Conservation (phyloP, 92 coral and sea anemone species). For the Palythoa caribaeorum region DNA sequence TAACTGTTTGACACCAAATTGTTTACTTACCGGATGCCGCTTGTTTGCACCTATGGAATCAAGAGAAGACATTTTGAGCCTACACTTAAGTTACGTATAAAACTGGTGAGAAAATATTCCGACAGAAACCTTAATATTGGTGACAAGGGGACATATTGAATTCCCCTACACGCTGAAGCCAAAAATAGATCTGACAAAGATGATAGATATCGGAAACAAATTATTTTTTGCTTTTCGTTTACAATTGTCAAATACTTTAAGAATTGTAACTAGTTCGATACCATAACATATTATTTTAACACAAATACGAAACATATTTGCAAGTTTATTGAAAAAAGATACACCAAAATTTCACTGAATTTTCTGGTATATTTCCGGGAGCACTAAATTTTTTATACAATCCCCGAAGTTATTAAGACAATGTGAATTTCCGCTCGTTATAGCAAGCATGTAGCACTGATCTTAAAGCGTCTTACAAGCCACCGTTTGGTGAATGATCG, state of each 20-base stretch:
- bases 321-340: not conserved
- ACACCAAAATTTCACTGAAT: not conserved
- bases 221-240: not conserved
- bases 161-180: constrained; percentile 17
- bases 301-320: not conserved
- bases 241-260: not conserved
- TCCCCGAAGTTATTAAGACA: not conserved
- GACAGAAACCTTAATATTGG: not conserved
- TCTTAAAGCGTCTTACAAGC: not conserved
- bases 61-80: constrained; percentile 12
- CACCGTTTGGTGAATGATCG: too few relatives aligned
- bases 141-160: not conserved
- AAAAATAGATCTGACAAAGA: constrained; percentile 14
- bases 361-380: not conserved
- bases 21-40: constrained; percentile 34
- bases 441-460: not conserved
- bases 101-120: not conserved
- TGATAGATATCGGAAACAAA: not conserved
- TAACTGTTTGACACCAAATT: not conserved
- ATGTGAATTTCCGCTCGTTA: constrained; percentile 11
- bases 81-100: not conserved
- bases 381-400: not conserved
- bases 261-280: not conserved
- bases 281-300: not conserved
- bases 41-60: constrained; percentile 35